Percentiles rank a stretch among this genome's conserved stretches.
phyloP scores from a whole-genome alignment of 2,888 invertebrate species.

The Chironomus tentans region DNA sequence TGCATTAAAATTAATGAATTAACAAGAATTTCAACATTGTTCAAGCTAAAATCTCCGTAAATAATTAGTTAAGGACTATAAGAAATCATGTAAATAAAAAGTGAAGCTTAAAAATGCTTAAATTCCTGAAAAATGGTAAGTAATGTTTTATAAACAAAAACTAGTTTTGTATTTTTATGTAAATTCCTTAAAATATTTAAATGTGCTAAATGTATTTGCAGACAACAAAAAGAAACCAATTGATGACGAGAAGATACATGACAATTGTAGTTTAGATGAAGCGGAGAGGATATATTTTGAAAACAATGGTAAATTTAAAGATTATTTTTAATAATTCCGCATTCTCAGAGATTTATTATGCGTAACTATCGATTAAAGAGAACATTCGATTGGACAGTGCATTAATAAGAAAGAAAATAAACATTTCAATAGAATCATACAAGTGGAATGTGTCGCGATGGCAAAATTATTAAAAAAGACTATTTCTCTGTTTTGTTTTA shows the following conservation, averaged over 20 bases:
- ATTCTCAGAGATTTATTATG: not conserved
- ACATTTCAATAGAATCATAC: not conserved
- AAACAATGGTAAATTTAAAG: not conserved
- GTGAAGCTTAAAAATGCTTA: conserved; percentile 6
- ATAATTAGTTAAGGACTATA: too few species aligned
- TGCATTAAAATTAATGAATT: too few species aligned
- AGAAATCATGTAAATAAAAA: too few species aligned
- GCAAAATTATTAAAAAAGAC: too few species aligned
- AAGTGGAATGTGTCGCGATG: not conserved
- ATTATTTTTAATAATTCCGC: not conserved
- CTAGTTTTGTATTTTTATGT: not conserved
- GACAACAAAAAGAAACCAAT: conserved; percentile 7
- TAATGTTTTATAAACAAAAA: not conserved
- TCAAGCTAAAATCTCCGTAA: too few species aligned
- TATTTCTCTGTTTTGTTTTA: not conserved
- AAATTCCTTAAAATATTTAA: not conserved
- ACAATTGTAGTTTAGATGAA: not conserved
- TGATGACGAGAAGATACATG: not conserved
- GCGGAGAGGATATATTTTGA: not conserved
- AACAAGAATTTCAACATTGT: too few species aligned
- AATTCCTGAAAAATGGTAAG: conserved; percentile 18
- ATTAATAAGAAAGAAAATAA: too few species aligned
- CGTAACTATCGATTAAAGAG: not conserved
- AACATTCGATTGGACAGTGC: too few species aligned
- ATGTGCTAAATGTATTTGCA: not conserved